phyloP scores from a whole-genome alignment of 1,140 invertebrate species.

The Plectrocnemia conspersa region DNA sequence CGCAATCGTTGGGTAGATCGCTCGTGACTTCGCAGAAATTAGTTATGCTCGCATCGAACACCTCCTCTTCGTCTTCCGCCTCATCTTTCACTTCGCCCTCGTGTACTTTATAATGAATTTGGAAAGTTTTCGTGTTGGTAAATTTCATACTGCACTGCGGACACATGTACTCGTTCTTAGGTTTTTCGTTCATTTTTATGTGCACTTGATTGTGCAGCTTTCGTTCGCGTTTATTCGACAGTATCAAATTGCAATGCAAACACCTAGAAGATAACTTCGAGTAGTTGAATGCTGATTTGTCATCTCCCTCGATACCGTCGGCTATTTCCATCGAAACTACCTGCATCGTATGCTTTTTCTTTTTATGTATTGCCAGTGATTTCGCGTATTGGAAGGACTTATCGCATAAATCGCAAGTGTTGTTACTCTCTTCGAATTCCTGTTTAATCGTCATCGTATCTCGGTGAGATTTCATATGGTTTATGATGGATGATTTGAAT shows the following conservation, averaged over 20 bases:
- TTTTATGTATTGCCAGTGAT: slow-evolving; percentile 40
- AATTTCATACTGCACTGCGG: slow-evolving; percentile 43
- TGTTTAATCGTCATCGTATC: slow-evolving; percentile 38
- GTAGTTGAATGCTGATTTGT: slow-evolving; percentile 24
- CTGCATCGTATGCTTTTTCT: slow-evolving; percentile 37
- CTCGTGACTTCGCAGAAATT: slow-evolving; percentile 17
- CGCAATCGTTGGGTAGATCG: not conserved
- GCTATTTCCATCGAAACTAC: slow-evolving; percentile 37
- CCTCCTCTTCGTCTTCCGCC: slow-evolving; percentile 6
- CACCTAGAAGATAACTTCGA: slow-evolving; percentile 44
- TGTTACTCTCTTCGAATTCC: slow-evolving; percentile 37
- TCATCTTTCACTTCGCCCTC: not conserved
- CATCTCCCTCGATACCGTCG: not conserved
- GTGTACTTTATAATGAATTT: slow-evolving; percentile 17
- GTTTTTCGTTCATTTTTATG: slow-evolving; percentile 43
- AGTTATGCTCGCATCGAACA: slow-evolving; percentile 9
- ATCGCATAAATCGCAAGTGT: slow-evolving; percentile 41
- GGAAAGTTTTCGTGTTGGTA: slow-evolving; percentile 34
- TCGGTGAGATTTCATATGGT: slow-evolving; percentile 24
- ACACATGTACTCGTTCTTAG: slow-evolving; percentile 47
- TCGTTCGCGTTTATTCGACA: slow-evolving; percentile 42
- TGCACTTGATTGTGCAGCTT: slow-evolving; percentile 49
- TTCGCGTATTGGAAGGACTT: slow-evolving; percentile 47
- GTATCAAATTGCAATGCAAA: slow-evolving; percentile 46
- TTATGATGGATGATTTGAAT: slow-evolving; percentile 7